Percentiles rank a stretch among this genome's conserved stretches.
These are phyloP conservation scores for Zeuzera pyrina DNA, from an alignment of 2,888 invertebrate species.

Conservation along the genomic window DNA sequence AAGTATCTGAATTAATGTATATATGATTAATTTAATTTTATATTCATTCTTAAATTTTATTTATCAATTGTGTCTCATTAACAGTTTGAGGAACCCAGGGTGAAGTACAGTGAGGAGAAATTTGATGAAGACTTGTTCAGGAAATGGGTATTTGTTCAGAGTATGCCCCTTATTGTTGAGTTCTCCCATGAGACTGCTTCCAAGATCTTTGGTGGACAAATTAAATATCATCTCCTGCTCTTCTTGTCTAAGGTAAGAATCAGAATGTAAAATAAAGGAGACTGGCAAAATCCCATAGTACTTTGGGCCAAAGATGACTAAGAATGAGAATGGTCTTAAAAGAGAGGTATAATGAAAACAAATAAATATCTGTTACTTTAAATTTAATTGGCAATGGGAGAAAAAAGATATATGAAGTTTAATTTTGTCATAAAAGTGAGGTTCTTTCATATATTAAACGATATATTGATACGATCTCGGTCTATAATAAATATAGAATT, in stretches of 20 bases:
- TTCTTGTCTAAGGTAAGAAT: slow-evolving; percentile 87
- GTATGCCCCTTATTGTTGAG: slow-evolving; percentile 93
- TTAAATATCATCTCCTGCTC: slow-evolving; percentile 96
- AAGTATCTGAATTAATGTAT: background rate
- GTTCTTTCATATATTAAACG: too few relatives aligned
- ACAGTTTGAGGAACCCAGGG: slow-evolving; percentile 90
- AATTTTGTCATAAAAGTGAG: too few relatives aligned
- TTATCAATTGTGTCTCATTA: slow-evolving; percentile 17
- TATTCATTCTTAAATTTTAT: slow-evolving; percentile 7
- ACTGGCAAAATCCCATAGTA: too few relatives aligned
- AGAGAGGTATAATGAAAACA: too few relatives aligned
- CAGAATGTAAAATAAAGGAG: too few relatives aligned
- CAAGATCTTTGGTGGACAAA: slow-evolving; percentile 98
- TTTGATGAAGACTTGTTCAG: slow-evolving; percentile 78
- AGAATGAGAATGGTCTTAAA: too few relatives aligned
- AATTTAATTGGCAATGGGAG: too few relatives aligned
- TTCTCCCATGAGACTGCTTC: slow-evolving; percentile 98
- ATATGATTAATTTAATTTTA: slow-evolving; percentile 3
- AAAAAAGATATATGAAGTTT: too few relatives aligned
- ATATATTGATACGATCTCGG: too few relatives aligned
- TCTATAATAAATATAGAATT: too few relatives aligned
- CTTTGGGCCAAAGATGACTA: too few relatives aligned
- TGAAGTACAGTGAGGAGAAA: slow-evolving; percentile 79
- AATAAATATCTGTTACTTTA: too few relatives aligned
- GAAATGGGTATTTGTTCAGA: slow-evolving; percentile 87